phyloP scores from a whole-genome alignment of 2,113 vertebrate genomes.

The Paramormyrops kingsleyae region DNA sequence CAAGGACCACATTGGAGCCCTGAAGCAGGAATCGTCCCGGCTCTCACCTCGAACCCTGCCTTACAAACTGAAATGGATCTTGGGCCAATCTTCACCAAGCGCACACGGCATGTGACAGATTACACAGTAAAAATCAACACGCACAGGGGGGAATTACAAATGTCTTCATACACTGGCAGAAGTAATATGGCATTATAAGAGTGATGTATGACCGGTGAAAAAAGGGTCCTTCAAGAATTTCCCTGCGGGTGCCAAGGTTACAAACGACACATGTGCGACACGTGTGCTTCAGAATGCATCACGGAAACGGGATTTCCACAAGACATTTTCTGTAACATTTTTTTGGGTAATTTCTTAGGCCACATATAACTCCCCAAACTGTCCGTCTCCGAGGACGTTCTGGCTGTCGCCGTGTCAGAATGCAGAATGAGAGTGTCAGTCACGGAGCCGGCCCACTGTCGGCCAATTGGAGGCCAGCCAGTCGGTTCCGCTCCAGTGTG shows the following conservation, averaged over 20 bases:
- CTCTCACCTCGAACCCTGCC: background rate
- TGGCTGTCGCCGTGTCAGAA: slow-evolving; percentile 8
- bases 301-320: background rate
- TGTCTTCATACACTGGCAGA: background rate
- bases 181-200: background rate
- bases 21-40: background rate
- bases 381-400: background rate
- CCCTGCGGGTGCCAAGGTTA: background rate
- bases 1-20: background rate
- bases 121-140: background rate
- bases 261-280: background rate
- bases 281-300: background rate
- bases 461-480: slow-evolving; percentile 13
- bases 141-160: background rate
- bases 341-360: background rate
- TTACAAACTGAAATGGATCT: background rate
- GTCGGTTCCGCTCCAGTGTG: slow-evolving; percentile 27
- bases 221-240: background rate
- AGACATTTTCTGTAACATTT: background rate
- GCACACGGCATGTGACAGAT: background rate
- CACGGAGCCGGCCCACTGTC: slow-evolving; percentile 28
- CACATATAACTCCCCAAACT: background rate
- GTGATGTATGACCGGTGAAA: background rate
- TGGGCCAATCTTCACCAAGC: background rate
- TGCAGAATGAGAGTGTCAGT: slow-evolving; percentile 27